These are phyloP conservation scores for Ptychodera flava DNA, from an alignment of 35 echinoderm and acorn worm genomes.

Conservation along the genomic window DNA sequence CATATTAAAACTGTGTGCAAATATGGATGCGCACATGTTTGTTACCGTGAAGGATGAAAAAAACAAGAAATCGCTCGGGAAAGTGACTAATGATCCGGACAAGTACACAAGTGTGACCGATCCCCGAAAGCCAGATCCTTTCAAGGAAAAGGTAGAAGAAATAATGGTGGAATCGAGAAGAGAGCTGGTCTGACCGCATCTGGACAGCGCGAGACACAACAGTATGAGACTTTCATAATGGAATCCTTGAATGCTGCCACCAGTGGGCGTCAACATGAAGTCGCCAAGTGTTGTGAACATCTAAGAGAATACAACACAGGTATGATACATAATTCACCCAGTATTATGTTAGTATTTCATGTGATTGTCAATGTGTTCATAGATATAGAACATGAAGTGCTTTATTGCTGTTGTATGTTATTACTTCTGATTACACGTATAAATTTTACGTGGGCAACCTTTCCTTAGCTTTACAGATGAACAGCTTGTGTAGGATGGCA, in stretches of 20 bases:
- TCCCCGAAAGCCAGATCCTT: conserved; percentile 13
- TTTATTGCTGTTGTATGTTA: too few relatives aligned
- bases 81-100: background rate
- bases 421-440: too few relatives aligned
- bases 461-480: background rate
- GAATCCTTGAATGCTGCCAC: background rate
- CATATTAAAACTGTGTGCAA: conserved; percentile 45
- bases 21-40: conserved; percentile 23
- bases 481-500: background rate
- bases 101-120: background rate
- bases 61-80: background rate
- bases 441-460: too few relatives aligned
- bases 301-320: background rate
- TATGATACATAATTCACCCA: background rate
- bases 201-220: background rate
- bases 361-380: too few relatives aligned
- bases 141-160: conserved; percentile 7
- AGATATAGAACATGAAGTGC: too few relatives aligned
- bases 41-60: background rate
- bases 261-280: background rate
- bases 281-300: background rate
- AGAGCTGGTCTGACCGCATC: background rate
- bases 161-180: conserved; percentile 25
- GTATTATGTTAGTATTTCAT: too few relatives aligned
- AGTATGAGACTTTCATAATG: background rate